Base-by-base conservation (phyloP, 2,888 invertebrate species). In the Rhagonycha fulva region DNA sequence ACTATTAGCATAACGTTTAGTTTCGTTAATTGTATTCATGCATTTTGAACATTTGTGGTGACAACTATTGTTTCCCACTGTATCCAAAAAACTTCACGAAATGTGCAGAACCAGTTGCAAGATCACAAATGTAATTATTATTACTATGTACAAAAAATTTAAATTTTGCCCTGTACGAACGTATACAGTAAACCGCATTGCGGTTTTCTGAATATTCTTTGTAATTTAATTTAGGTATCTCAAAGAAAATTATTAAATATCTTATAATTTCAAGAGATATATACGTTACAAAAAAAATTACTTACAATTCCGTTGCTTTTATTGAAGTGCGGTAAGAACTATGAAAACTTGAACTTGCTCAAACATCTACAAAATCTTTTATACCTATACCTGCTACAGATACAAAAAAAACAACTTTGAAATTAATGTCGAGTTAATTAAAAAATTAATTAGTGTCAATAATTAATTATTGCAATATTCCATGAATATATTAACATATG, bases 1-100 rank as follows among this genome's bases (percentile, higher is more conserved):
- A 73, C 76, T 81, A 82, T 82, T 82, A 83, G 77, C 83, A 81
- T 83, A 79, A 81, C 80, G 77, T 81, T 79, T 77, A 80, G 77
- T 74, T 70, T 81, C 82, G 81, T 82, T 81, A 82, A 82, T 82
- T 82, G 80, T 75, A 78, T 79, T 80, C 80, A 79, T 82, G 80
- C 80, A 77, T 81, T 72, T 78, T 80, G 80, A 80, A 71, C 79
- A 79, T 77, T 71, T 77, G 74, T 70, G 70, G 78, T 72, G 78
- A 80, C 80, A 77, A 77, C 77, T 74, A 47, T n/a, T 47, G 47
- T n/a, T n/a, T 47, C 47, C n/a, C 9, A 47, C 47, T n/a, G 7
- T 47, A n/a, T 47, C 11, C 47, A n/a, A 47, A 47, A 47, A 47
- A n/a, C 47, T 5, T 47, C n/a, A 47, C 47, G 2, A 47, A 47